Evolutionary conservation across 2,888 invertebrate species (phyloP).

Genomic region (Odontocolon sp.): DNA sequence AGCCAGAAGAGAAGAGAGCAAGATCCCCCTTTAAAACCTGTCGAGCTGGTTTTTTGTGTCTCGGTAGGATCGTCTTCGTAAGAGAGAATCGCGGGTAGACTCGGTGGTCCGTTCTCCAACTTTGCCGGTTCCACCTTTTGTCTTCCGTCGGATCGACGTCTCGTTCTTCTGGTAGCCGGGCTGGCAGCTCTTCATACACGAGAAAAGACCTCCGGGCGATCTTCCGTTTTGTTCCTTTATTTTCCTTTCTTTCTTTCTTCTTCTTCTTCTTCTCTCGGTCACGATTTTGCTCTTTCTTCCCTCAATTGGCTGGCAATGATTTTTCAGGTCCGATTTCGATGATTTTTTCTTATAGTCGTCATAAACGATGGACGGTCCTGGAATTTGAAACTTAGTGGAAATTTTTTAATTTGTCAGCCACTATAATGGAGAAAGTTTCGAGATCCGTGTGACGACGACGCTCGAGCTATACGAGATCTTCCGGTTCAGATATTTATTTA

Average conservation of each 20-base stretch:
- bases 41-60: slow-evolving; percentile 66
- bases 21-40: slow-evolving; percentile 72
- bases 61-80: slow-evolving; percentile 32
- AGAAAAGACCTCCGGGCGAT: background rate
- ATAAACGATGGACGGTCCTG: background rate
- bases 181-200: slow-evolving; percentile 5
- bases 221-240: background rate
- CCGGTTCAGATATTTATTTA: too few relatives aligned
- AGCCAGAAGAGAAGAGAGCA: slow-evolving; percentile 35
- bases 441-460: too few relatives aligned
- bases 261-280: background rate
- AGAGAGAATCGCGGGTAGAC: slow-evolving; percentile 23
- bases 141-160: slow-evolving; percentile 14
- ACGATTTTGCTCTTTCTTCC: background rate
- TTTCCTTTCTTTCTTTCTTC: background rate
- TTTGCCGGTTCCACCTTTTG: slow-evolving; percentile 23
- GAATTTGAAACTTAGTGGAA: too few relatives aligned
- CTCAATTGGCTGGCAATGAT: background rate
- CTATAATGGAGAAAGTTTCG: background rate
- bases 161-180: background rate
- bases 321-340: background rate
- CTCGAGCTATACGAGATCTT: background rate
- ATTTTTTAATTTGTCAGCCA: too few relatives aligned
- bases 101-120: slow-evolving; percentile 38
- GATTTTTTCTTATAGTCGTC: background rate